Conservation (phyloP, 2,113 vertebrate genomes). For the Percina caprodes region DNA sequence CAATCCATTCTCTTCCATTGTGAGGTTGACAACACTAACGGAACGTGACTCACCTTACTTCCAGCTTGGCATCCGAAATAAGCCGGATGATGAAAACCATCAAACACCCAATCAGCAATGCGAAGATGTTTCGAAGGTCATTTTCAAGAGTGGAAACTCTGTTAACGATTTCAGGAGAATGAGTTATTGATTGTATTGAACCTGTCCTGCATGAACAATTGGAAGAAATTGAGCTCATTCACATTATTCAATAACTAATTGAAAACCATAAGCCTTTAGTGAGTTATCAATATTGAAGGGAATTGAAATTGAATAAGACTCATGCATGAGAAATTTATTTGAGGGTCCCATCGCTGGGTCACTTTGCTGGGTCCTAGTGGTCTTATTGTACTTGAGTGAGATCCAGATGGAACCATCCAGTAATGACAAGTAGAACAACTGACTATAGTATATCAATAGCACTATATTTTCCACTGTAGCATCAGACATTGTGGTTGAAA, state of each 20-base stretch:
- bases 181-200: constrained; percentile 61
- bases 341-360: constrained; percentile 6
- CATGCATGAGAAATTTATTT: constrained; percentile 49
- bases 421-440: background rate
- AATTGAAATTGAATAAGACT: constrained; percentile 50
- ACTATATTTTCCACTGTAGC: background rate
- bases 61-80: background rate
- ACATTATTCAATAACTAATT: constrained; percentile 51
- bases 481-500: constrained; percentile 13
- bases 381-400: constrained; percentile 18
- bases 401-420: constrained; percentile 21
- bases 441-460: constrained; percentile 9
- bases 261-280: constrained; percentile 44
- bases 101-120: background rate
- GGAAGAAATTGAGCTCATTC: constrained; percentile 44
- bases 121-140: constrained; percentile 31
- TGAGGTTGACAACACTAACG: background rate
- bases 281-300: constrained; percentile 55
- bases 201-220: constrained; percentile 56
- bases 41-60: background rate
- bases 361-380: background rate
- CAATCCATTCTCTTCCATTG: background rate
- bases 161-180: constrained; percentile 42
- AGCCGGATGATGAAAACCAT: background rate
- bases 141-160: constrained; percentile 22